Base-by-base conservation (phyloP, 2,797 vertebrate genomes). In the Leucoraja ocellata region DNA sequence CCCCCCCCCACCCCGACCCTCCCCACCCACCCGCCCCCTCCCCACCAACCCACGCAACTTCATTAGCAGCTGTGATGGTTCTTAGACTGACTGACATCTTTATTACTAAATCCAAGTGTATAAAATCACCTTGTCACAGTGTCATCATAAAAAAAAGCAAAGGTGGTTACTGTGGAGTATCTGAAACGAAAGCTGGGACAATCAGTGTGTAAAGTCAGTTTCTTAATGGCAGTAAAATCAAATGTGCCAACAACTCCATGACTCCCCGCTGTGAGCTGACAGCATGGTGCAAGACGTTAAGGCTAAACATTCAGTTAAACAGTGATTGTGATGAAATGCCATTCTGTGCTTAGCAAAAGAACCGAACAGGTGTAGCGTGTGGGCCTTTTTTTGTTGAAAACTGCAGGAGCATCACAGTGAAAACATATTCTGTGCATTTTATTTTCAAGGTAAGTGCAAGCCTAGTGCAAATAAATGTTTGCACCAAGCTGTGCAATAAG, bases 251-350 rank as follows among this genome's bases (percentile, higher is more conserved):
- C 97, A 97, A 97, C 96, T 96, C 96, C 74, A 76, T 0, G 95
- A 93, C 96, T 94, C 96, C 97, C 97, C 93, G 96, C 96, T 96
- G 97, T 95, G 96, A 93, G 95, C 96, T 96, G 96, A 96, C 97
- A 97, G 97, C 96, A 77, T 96, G 96, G 96, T 95, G 95, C 96
- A 96, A 94, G 96, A 95, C 95, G 94, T 95, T 93, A 83, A 96
- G 97, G 96, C 96, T 96, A 97, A 97, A 97, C 97, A 97, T 96
- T 96, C 97, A 97, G 96, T 97, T 97, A 97, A 96, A 96, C 95
- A 73, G 95, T 97, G 97, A 97, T 97, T 97, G 97, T 96, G 94
- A 95, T 94, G 94, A 96, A 96, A 96, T 95, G 95, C 96, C 96
- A 96, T 96, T 96, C 95, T 91, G 95, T 94, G 95, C 58, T 95